phyloP scores from a whole-genome alignment of 2,113 vertebrate genomes.

The Gallinago jamesoni region DNA sequence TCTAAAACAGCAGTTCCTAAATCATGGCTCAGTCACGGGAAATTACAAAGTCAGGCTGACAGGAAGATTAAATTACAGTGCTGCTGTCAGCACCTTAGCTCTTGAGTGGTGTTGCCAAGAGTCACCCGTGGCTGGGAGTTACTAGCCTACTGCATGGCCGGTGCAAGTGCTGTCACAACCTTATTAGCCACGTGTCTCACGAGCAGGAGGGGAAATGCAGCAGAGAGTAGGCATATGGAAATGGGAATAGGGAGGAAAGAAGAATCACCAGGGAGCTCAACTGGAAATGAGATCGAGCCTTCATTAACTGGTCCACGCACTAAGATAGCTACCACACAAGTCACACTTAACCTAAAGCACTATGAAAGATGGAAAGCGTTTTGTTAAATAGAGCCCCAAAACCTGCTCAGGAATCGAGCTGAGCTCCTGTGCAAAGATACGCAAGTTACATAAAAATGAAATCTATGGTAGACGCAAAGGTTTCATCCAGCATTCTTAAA shows the following conservation, averaged over 20 bases:
- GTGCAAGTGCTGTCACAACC: background rate
- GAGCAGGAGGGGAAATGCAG: background rate
- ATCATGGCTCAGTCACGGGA: slow-evolving; percentile 13
- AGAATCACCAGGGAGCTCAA: background rate
- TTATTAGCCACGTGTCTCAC: background rate
- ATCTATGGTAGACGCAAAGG: background rate
- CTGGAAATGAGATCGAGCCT: background rate
- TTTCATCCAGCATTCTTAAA: background rate
- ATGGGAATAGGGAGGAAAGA: background rate
- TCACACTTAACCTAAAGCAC: background rate
- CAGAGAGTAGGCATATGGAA: background rate
- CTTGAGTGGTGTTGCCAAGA: background rate
- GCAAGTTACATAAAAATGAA: background rate
- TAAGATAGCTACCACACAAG: background rate
- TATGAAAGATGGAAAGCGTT: background rate
- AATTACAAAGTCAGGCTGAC: slow-evolving; percentile 22
- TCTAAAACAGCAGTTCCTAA: slow-evolving; percentile 10
- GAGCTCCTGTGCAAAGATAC: background rate
- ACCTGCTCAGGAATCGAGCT: background rate
- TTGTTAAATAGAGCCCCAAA: background rate
- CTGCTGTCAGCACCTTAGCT: background rate
- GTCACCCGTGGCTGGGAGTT: background rate
- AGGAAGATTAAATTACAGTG: slow-evolving; percentile 4
- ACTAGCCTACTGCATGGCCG: rapidly evolving
- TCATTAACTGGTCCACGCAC: background rate